phyloP scores from a whole-genome alignment of 2,797 vertebrate species.

The Artibeus lituratus region DNA sequence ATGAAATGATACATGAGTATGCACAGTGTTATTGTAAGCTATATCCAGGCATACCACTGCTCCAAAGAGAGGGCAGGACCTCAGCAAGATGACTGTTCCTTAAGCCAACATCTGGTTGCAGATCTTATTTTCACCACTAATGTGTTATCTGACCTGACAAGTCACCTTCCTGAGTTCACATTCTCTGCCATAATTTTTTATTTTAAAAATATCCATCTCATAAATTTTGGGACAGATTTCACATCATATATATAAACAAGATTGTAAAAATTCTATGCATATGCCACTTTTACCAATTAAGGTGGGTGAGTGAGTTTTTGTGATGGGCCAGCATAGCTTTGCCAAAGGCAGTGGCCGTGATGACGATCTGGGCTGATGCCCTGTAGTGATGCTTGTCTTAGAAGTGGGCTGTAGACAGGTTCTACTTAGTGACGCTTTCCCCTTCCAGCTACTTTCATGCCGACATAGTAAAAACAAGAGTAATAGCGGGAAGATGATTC shows the following conservation, averaged over 20 bases:
- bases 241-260: not conserved
- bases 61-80: not conserved
- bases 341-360: not conserved
- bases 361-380: not conserved
- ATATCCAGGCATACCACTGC: not conserved
- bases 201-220: not conserved
- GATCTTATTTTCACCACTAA: not conserved
- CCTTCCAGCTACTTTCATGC: not conserved
- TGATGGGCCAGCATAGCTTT: not conserved
- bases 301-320: not conserved
- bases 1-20: not conserved
- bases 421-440: not conserved
- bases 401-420: not conserved
- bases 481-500: not conserved
- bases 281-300: not conserved
- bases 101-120: not conserved
- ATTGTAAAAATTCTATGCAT: not conserved
- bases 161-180: not conserved
- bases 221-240: not conserved
- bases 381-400: not conserved
- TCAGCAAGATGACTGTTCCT: not conserved
- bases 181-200: not conserved
- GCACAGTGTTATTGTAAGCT: not conserved
- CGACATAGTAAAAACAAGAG: not conserved
- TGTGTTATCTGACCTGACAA: not conserved